Evolutionary conservation across 2,888 invertebrate genomes (phyloP).

Genomic region (Drosophila lacicola): DNA sequence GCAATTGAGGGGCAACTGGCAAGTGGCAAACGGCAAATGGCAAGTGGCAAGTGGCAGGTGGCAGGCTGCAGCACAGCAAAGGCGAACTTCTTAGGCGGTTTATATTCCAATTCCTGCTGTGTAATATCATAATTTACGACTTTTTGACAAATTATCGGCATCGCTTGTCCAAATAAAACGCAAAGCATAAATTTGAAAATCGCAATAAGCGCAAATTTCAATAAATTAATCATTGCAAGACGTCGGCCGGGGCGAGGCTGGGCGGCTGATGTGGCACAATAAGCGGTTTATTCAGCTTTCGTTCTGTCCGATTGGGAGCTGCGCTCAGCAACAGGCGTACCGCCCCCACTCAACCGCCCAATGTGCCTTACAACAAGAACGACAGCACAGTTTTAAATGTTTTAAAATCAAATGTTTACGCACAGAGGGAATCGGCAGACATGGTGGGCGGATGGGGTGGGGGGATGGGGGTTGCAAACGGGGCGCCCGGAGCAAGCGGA

Average conservation of each 20-base stretch:
- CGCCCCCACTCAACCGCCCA: background rate
- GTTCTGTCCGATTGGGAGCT: constrained; percentile 17
- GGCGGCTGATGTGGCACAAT: constrained; percentile 29
- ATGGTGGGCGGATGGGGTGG: background rate
- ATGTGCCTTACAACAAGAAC: constrained; percentile 3
- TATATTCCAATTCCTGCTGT: constrained; percentile 4
- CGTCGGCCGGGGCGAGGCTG: constrained; percentile 24
- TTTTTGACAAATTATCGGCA: constrained; percentile 81
- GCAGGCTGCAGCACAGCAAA: background rate
- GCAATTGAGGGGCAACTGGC: constrained; percentile 18
- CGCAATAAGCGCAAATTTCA: constrained; percentile 78
- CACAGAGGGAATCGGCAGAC: constrained; percentile 4
- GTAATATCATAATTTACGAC: constrained; percentile 76
- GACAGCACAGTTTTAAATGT: constrained; percentile 45
- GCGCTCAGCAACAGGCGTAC: constrained; percentile 57
- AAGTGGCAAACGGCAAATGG: background rate
- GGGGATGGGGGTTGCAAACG: background rate
- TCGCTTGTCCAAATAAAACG: constrained; percentile 68
- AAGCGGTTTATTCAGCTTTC: constrained; percentile 56
- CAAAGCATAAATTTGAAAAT: constrained; percentile 71
- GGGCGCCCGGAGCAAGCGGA: constrained; percentile 11
- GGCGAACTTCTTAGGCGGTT: background rate
- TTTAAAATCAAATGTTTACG: constrained; percentile 70
- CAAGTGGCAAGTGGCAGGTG: background rate
- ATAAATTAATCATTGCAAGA: constrained; percentile 75